Base-by-base conservation (phyloP, 2,888 invertebrate species). In the Leptinotarsa juncta region DNA sequence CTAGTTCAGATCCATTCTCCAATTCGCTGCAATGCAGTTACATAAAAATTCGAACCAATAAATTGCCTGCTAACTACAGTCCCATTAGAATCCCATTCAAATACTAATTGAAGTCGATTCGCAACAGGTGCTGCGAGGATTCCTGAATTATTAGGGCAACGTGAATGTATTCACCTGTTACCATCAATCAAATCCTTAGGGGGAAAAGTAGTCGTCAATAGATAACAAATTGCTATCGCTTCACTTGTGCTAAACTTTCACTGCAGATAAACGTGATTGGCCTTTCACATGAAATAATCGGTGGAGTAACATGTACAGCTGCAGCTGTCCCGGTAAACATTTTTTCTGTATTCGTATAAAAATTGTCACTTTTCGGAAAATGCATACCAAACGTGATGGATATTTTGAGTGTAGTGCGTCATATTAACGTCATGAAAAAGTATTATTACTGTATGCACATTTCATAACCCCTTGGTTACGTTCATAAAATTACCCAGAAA, bases 181-280 rank as follows among this genome's bases (percentile, higher is more conserved):
- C 57, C 51, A 55, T 67, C 66, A 71, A 71, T 71, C 71, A 66
- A 72, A 57, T 67, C 20, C 67, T 62, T 48, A 4, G 60, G 67
- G 42, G 60, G 20, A 72, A 67, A 72, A 62, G 51, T 42, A 67
- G 48, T 51, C 65, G 50, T 60, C 62, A 42, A 60, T 72, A 53
- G 50, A 7, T 55, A 57, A 57, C 69, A 23, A 70, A 55, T 70
- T 71, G 53, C 4, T 65, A 71, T 42, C 55, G 42, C 51, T 72
- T n/a, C 62, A 53, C 67, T 70, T 67, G n/a, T 69, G 42, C 42
- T 69, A 60, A 60, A 71, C 74, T 74, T 74, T 74, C 74, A 74
- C 74, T 62, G 12, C 62, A 32, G 62, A 42, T 26, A 32, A 62
- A 32, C 32, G 42, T 32, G 32, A 62, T 62, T 18, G 62, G 42